phyloP scores from a whole-genome alignment of 2,888 invertebrate genomes.

The Neoaliturus tenellus region DNA sequence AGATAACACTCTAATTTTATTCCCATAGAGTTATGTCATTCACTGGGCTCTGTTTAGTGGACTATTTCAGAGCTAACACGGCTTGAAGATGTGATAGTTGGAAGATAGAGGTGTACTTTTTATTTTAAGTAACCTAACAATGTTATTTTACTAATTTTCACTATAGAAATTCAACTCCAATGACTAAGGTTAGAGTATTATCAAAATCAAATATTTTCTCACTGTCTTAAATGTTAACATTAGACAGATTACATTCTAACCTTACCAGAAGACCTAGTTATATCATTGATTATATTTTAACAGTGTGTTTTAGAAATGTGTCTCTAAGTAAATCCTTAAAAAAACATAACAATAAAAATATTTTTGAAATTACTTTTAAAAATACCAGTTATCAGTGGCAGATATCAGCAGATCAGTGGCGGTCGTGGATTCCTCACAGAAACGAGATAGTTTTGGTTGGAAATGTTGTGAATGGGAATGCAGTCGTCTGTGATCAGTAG shows the following conservation, averaged over 20 bases:
- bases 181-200: background rate
- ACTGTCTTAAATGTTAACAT: background rate
- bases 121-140: background rate
- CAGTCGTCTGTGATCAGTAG: background rate
- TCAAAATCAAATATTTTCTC: background rate
- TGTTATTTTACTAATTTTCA: background rate
- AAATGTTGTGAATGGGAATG: background rate
- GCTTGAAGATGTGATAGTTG: background rate
- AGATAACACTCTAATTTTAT: slow-evolving; percentile 13
- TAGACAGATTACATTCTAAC: background rate
- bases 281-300: no score
- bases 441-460: background rate
- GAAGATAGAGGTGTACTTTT: background rate
- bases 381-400: no score
- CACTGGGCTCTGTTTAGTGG: background rate
- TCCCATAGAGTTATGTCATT: slow-evolving; percentile 19
- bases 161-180: background rate
- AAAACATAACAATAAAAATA: no score
- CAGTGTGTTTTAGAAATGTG: no score
- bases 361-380: no score
- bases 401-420: no score
- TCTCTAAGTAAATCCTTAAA: no score
- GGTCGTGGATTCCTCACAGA: slow-evolving; percentile 5
- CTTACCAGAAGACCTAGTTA: background rate
- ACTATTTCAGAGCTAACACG: background rate